Conservation (phyloP, 1,140 invertebrate species). For the Eriocheir sinensis region DNA sequence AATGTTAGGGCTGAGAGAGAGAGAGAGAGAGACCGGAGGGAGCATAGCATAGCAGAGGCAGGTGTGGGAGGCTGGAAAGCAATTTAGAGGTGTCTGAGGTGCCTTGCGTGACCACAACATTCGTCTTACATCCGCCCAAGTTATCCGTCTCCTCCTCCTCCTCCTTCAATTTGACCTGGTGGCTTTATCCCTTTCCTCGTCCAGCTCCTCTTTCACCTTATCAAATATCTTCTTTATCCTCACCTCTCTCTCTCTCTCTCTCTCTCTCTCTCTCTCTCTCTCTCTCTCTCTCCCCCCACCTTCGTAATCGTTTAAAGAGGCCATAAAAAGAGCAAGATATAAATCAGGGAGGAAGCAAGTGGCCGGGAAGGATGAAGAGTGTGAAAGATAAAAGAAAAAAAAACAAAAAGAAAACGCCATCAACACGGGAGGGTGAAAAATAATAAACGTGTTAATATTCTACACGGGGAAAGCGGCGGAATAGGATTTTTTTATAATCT, state of each 20-base stretch:
- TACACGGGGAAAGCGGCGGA: background rate
- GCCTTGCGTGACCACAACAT: background rate
- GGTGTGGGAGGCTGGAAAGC: slow-evolving; percentile 19
- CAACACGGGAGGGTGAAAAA: background rate
- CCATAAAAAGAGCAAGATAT: background rate
- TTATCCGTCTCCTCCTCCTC: background rate
- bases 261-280: slow-evolving; percentile 22
- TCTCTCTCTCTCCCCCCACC: background rate
- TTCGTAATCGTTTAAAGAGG: background rate
- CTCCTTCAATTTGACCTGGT: background rate
- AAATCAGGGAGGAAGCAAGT: background rate
- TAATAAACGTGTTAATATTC: background rate
- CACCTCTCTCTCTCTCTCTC: background rate
- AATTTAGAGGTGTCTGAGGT: slow-evolving; percentile 15
- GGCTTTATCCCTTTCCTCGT: background rate
- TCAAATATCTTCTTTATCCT: background rate
- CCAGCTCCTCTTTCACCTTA: background rate
- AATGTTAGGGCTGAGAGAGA: background rate
- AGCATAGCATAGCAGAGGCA: background rate
- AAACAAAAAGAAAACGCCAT: background rate
- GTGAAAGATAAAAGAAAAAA: background rate
- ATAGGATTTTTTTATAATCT: background rate
- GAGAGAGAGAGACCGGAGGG: slow-evolving; percentile 1
- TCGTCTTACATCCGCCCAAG: background rate
- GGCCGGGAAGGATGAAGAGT: background rate